Percentiles rank a stretch among this genome's conserved stretches.
Conservation (phyloP, 1,140 invertebrate species). For the Pogonomyrmex californicus region DNA sequence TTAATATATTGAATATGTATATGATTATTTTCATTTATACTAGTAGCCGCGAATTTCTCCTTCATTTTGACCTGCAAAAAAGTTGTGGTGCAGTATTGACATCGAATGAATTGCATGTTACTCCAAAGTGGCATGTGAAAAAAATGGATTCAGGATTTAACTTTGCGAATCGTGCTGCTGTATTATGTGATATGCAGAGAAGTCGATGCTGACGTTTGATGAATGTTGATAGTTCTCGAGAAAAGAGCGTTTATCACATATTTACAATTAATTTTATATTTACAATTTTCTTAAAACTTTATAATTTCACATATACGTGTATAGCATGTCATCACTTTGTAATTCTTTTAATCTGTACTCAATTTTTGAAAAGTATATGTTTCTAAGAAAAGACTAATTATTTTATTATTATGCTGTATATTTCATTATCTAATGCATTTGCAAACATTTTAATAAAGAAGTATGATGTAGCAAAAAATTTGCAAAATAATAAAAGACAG, state of each 20-base stretch:
- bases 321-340: constrained; percentile 5
- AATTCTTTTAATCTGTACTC: constrained; percentile 33
- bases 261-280: constrained; percentile 52
- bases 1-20: constrained; percentile 7
- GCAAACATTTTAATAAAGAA: neutral
- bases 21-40: constrained; percentile 9
- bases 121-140: neutral
- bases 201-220: constrained; percentile 36
- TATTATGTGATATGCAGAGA: constrained; percentile 6
- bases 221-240: neutral
- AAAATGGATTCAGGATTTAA: constrained; percentile 37
- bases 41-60: constrained; percentile 45
- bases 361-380: constrained; percentile 44
- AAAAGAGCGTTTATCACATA: constrained; percentile 11
- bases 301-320: constrained; percentile 12
- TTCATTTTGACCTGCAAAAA: constrained; percentile 26
- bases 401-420: constrained; percentile 16
- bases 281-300: constrained; percentile 44
- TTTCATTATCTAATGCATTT: neutral
- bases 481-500: neutral
- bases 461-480: neutral
- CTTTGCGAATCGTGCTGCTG: constrained; percentile 21
- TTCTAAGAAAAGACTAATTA: neutral
- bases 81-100: constrained; percentile 24
- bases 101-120: constrained; percentile 26